Conservation (phyloP, 2,888 invertebrate species). For the Euclidia mi region DNA sequence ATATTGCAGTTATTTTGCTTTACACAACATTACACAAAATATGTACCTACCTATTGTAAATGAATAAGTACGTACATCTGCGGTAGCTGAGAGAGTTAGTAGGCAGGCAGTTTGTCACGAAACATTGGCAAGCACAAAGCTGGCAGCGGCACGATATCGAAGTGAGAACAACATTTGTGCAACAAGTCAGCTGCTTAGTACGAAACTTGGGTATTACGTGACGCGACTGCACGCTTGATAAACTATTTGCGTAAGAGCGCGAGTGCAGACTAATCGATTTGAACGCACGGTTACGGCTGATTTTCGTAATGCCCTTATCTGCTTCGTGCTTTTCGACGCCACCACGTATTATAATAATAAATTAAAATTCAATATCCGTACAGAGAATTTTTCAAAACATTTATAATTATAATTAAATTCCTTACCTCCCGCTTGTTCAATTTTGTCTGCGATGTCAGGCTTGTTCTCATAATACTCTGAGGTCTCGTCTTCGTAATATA, state of each 20-base stretch:
- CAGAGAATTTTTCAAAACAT: constrained; percentile 28
- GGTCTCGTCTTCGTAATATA: constrained; percentile 73
- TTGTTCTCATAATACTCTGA: constrained; percentile 73
- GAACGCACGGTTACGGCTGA: constrained; percentile 79
- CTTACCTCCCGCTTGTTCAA: constrained; percentile 76
- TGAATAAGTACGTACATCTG: constrained; percentile 7
- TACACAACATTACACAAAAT: no score
- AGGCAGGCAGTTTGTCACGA: constrained; percentile 58
- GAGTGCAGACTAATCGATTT: constrained; percentile 85
- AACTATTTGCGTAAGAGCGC: constrained; percentile 83
- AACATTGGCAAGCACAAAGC: constrained; percentile 56
- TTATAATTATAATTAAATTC: constrained; percentile 16
- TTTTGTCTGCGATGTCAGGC: constrained; percentile 70
- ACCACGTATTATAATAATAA: constrained; percentile 62
- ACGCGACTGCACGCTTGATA: constrained; percentile 82
- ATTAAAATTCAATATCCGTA: constrained; percentile 60
- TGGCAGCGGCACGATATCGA: constrained; percentile 57
- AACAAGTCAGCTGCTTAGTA: constrained; percentile 70
- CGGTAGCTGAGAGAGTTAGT: not conserved
- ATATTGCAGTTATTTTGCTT: no score
- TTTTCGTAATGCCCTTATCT: constrained; percentile 86
- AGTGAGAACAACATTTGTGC: constrained; percentile 71
- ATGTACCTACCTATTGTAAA: not conserved
- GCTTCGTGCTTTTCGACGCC: constrained; percentile 65
- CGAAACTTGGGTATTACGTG: constrained; percentile 82